Base-by-base conservation (phyloP, 2,113 vertebrate species). In the Felis chaus region DNA sequence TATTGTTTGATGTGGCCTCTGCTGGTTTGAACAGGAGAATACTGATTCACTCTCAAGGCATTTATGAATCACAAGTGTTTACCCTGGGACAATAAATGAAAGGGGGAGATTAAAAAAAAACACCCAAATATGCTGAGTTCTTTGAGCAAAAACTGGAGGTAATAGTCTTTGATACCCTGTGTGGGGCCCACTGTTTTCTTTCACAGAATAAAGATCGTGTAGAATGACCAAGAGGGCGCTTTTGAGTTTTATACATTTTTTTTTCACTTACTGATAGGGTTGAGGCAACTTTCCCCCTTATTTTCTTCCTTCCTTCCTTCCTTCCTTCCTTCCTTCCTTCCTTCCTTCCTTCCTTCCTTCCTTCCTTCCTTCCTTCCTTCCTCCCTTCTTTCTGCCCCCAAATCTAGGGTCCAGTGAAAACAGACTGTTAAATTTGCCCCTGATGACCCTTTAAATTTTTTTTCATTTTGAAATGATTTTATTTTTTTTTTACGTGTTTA, bases 1-100 rank as follows among this genome's bases (percentile, higher is more conserved):
- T 98, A 96, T 97, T 97, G 98, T 99, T 98, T 98, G 98, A 98
- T 98, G 98, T 98, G 98, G 98, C 97, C 98, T 97, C 97, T 95
- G 84, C 97, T 98, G 98, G 98, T 98, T 98, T 98, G 95, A 98
- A 98, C 98, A 98, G 97, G 98, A 98, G 98, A 97, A 97, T 94
- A 95, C 98, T 98, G 98, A 98, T 98, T 98, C 99, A 98, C 95
- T 98, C 96, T 78, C 41, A 87, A 98, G 98, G 98, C 98, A 98
- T 98, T 98, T 98, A 98, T 98, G 98, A 98, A 98, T 98, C 97
- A 98, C 98, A 98, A 98, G 97, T 99, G 98, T 99, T 99, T 99
- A 98, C 98, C 95, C 92, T 97, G 97, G 98, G 98, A 99, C 97
- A 98, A 98, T 98, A 98, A 98, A 98, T 83, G 97, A 98, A 98